Evolutionary conservation across 2,888 invertebrate species (phyloP), one percentile per base, ranked within the genome.

Genomic region (Chymomyza procnemis): DNA sequence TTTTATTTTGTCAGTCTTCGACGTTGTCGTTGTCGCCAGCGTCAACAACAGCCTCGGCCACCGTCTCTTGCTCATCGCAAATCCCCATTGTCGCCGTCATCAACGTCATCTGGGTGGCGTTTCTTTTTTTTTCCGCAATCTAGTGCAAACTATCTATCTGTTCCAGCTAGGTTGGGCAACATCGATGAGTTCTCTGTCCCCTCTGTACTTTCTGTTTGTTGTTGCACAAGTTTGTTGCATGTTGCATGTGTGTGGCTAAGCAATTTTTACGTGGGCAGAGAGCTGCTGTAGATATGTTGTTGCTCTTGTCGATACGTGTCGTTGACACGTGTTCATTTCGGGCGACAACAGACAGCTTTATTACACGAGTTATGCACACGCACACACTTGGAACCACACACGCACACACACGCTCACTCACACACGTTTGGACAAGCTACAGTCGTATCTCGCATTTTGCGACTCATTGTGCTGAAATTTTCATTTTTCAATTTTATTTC

Each of bases 301-400:
- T 70, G 59, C 59, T 68, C 69, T 30, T 78, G 67, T 71, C 68
- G 64, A 77, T 78, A 76, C 75, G 85, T 85, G 87, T 85, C 86
- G 87, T 74, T 80, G 85, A 82, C 87, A 80, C 83, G 75, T 77
- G 75, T 79, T 80, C 75, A 63, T 73, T 74, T 73, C 65, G 70
- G 74, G 71, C 78, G 80, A 78, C 78, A 78, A 76, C 79, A 77
- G 78, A 65, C 78, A 72, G 73, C 71, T 69, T 74, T 76, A 76
- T 76, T 76, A 74, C 76, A 76, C 76, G 74, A 76, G 76, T 74
- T 76, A 76, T 75, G 73, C 70, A 74, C 52, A 21, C 6, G 58
- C 19, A 57, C 22, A 41, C 59, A 50, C 46, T 30, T 8, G 50
- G 48, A 26, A 8, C 21, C 16, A 48, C 9, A 50, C n/a, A 34